Percentiles rank a stretch among this genome's conserved stretches.
phyloP scores from a whole-genome alignment of 1,140 invertebrate genomes.

The Heliconius hewitsoni region DNA sequence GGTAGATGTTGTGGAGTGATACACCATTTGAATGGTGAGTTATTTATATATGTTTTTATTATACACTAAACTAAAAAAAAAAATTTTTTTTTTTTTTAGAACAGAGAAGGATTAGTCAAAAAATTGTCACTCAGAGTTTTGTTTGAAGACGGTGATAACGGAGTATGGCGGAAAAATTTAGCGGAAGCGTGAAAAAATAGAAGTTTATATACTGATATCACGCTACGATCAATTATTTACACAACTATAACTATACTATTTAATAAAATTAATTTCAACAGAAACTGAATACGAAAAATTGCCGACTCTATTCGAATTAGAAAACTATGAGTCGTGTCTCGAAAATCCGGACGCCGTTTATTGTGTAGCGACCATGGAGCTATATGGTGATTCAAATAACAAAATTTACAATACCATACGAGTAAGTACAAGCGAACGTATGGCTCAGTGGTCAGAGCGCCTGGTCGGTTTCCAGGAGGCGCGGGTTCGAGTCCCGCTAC shows the following conservation, averaged over 20 bases:
- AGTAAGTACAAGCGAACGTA: background rate
- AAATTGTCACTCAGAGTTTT: no score
- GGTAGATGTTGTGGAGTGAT: background rate
- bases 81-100: no score
- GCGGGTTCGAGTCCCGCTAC: no score
- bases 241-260: background rate
- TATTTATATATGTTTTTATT: background rate
- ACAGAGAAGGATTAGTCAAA: no score
- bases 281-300: slow-evolving; percentile 2
- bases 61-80: no score
- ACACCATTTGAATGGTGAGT: background rate
- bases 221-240: no score
- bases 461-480: no score
- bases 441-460: no score
- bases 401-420: background rate
- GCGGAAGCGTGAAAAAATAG: no score
- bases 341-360: background rate
- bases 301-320: background rate
- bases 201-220: no score
- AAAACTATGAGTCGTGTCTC: background rate
- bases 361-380: background rate
- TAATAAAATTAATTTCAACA: background rate
- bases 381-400: background rate
- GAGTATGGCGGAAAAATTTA: no score
- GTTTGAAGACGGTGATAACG: no score